Evolutionary conservation across 1,140 invertebrate species (phyloP), one percentile per base, ranked within the genome.

Genomic region (Chrysopa pallens): DNA sequence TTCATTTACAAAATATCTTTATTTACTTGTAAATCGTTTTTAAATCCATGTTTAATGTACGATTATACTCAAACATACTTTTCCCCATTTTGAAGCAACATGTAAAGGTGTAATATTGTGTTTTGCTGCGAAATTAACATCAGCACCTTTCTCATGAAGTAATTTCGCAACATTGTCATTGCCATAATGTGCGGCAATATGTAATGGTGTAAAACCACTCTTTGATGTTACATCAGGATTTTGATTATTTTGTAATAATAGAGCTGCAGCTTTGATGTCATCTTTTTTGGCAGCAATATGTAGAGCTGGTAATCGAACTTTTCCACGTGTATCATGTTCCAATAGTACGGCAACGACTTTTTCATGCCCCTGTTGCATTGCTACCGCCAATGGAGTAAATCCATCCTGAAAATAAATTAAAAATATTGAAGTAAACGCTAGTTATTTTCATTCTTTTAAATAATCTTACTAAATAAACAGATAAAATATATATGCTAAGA

Each of bases 211-310:
- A 59, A 98, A 98, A 1, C 94, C 93, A 55, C 89, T 95, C 68
- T 97, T 95, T 8, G 90, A 94, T 40, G 88, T 90, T 37, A 91
- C 81, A 61, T 97, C 91, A 1, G 90, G 88, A 64, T 91, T 94
- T 60, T 89, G 85, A 61, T 95, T 88, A 62, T 91, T 94, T 70
- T 84, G 87, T 38, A 98, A 69, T 35, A 94, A 71, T 38, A 96
- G 67, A 40, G 79, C 79, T 7, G 92, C 92, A 27, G 92, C 90
- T 64, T 93, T 95, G 44, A 88, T 87, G 58, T 99, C 95, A 61
- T 98, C 94, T 63, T 98, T 99, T 65, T 98, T 98, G 17, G 95
- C 95, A n/a, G 95, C 95, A 54, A 98, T 98, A 65, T 98, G 94
- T 37, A 98, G 69, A 8, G 84, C 84, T 1, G 84, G 84, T 40